Evolutionary conservation across 2,888 invertebrate genomes (phyloP), one percentile per base, ranked within the genome.

Genomic region (Bedellia somnulentella): DNA sequence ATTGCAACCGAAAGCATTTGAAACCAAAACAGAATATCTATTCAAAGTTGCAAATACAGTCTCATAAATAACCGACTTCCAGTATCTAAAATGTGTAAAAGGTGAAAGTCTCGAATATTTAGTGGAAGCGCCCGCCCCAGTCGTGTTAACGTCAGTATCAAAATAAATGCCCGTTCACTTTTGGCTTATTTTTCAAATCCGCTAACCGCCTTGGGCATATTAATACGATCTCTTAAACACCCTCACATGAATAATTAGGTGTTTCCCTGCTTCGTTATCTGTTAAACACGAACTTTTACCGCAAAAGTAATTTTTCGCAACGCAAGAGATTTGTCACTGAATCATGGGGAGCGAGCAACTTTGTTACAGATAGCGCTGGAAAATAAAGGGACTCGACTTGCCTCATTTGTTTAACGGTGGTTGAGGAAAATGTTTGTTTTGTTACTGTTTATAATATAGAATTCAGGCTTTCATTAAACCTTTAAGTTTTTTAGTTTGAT

Each of bases 161-260:
- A 64, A 70, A 70, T 57, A 60, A 59, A 62, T 26, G 30, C 57
- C 53, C 47, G 51, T 61, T 57, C 4, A 22, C 13, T 68, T 57
- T 52, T 48, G 44, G 49, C 52, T 52, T 59, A 66, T 64, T 68
- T 66, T 60, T 57, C 44, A 56, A 60, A 54, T 47, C 45, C 49
- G 42, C 44, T 50, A 43, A 35, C 45, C 50, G 47, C 46, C 43
- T 14, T n/a, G 35, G 45, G 56, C 55, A 55, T 60, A 61, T 66
- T 73, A 71, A 70, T 67, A 64, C 63, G 56, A 54, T 47, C 56
- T 58, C 56, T 62, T 64, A 64, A 60, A 61, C 70, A 61, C 62
- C 71, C 66, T 56, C 61, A 73, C 71, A 66, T 71, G 73, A 75
- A 73, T 73, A 73, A 75, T 73, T 73, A 71, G 67, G 60, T 70